These are phyloP conservation scores for Cinclus mexicanus DNA, from an alignment of 2,113 vertebrate species.

Conservation along the genomic window DNA sequence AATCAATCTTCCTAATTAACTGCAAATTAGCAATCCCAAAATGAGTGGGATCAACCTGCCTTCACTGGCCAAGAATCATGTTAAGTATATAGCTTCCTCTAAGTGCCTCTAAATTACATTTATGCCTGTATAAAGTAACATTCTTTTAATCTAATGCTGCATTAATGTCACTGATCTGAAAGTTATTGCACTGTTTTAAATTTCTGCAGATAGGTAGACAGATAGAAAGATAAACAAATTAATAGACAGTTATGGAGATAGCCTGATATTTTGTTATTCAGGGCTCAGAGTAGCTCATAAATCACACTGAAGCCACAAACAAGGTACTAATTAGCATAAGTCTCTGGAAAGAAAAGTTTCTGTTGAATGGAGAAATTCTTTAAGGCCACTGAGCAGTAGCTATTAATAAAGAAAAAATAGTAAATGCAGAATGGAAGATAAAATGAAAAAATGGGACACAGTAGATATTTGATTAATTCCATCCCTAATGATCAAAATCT, in stretches of 20 bases:
- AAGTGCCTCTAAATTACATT: conserved; percentile 83
- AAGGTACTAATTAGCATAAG: conserved; percentile 71
- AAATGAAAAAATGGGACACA: conserved; percentile 55
- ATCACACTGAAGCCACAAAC: conserved; percentile 61
- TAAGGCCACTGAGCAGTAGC: conserved; percentile 63
- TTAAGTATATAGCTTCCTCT: conserved; percentile 78
- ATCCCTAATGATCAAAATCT: conserved; percentile 68
- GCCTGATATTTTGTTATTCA: conserved; percentile 67
- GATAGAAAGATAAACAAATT: conserved; percentile 82
- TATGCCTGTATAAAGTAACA: conserved; percentile 78
- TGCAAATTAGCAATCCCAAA: conserved; percentile 94
- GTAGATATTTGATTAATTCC: conserved; percentile 59
- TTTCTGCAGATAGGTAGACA: conserved; percentile 75
- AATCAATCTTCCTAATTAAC: conserved; percentile 98
- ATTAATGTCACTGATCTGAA: conserved; percentile 78
- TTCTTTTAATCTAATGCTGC: conserved; percentile 83
- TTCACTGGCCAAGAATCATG: conserved; percentile 83
- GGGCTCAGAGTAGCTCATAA: conserved; percentile 60
- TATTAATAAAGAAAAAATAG: conserved; percentile 67
- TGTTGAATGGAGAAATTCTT: conserved; percentile 62
- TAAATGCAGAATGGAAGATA: conserved; percentile 47
- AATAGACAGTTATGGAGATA: conserved; percentile 73
- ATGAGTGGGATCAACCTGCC: conserved; percentile 93
- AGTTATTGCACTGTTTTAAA: conserved; percentile 78
- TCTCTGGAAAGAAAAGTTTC: conserved; percentile 70